Conservation (phyloP, 2,888 invertebrate species). For the Diarsia mendica region DNA sequence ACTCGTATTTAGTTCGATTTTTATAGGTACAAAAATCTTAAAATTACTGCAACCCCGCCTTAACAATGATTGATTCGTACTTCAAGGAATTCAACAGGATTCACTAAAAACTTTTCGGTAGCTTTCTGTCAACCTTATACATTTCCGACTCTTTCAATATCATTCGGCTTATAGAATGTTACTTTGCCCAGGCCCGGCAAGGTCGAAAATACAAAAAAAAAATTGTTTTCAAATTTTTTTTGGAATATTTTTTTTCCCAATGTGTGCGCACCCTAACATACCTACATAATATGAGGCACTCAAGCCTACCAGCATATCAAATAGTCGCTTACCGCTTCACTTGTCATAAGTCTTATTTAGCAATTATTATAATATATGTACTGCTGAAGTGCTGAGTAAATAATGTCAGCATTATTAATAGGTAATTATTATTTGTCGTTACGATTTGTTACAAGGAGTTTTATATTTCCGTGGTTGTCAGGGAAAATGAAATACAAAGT, state of each 20-base stretch:
- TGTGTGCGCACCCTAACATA: constrained; percentile 44
- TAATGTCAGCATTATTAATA: constrained; percentile 18
- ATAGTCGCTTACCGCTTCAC: constrained; percentile 51
- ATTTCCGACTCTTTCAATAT: neutral
- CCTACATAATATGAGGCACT: constrained; percentile 34
- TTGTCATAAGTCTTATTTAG: constrained; percentile 42
- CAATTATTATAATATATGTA: constrained; percentile 27
- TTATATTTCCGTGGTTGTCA: constrained; percentile 28
- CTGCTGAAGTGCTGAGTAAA: constrained; percentile 1
- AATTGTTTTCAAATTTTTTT: too few relatives aligned
- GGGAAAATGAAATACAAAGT: neutral
- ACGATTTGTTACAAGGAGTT: neutral
- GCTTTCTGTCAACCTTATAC: too few relatives aligned
- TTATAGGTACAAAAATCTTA: too few relatives aligned
- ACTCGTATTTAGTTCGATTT: too few relatives aligned
- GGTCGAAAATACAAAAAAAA: too few relatives aligned
- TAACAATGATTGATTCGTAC: too few relatives aligned
- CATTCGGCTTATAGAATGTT: too few relatives aligned
- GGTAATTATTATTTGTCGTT: neutral
- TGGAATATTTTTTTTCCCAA: neutral
- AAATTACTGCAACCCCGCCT: too few relatives aligned
- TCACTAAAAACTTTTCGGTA: neutral
- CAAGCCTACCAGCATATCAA: constrained; percentile 52
- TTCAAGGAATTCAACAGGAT: neutral
- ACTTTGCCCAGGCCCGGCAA: too few relatives aligned